Conservation (phyloP, 2,113 vertebrate genomes). For the Gallinago paraguaiae region DNA sequence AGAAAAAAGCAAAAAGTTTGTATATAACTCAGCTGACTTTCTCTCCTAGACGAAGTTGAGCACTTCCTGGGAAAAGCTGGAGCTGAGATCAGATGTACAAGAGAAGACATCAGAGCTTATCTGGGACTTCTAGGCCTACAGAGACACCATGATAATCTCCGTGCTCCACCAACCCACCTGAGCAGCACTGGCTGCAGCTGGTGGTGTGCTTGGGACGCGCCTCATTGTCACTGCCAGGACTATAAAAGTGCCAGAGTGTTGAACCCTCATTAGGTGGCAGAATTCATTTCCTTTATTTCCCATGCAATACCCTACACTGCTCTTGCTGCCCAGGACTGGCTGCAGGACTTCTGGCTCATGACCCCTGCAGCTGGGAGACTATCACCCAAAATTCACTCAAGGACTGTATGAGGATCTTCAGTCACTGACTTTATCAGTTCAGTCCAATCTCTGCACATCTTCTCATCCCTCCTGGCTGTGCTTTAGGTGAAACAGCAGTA, state of each 20-base stretch:
- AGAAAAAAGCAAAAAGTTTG: not conserved
- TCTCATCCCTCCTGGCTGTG: not conserved
- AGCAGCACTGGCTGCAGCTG: not conserved
- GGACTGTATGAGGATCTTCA: not conserved
- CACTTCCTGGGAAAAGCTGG: not conserved
- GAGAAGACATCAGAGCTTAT: not conserved
- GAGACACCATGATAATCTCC: not conserved
- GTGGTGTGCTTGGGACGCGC: not conserved
- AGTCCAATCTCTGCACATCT: not conserved
- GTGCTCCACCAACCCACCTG: not conserved
- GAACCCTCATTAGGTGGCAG: not conserved
- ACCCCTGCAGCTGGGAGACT: not conserved
- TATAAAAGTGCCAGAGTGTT: not conserved
- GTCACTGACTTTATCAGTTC: not conserved
- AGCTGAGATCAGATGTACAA: not conserved
- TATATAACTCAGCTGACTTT: not conserved
- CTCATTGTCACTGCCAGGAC: not conserved
- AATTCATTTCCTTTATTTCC: not conserved
- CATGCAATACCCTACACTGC: not conserved
- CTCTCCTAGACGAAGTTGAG: not conserved
- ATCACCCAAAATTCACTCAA: not conserved
- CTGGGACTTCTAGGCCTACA: not conserved
- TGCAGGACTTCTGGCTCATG: not conserved
- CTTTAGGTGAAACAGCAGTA: not conserved
- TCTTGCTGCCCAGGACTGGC: not conserved